Evolutionary conservation across 1,140 invertebrate species (phyloP).

Genomic region (Agrypnia vestita): DNA sequence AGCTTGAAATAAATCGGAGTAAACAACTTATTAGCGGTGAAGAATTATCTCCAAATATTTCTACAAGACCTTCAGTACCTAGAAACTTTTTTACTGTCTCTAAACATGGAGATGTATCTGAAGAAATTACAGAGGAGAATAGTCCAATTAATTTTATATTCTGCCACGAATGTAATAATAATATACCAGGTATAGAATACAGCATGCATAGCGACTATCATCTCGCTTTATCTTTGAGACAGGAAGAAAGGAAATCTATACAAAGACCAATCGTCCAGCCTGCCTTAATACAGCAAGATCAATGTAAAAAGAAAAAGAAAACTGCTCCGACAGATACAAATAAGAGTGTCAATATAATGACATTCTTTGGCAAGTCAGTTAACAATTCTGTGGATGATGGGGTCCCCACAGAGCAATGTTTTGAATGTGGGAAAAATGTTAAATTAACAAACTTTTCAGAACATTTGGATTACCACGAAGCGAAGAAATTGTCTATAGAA

Average conservation of each 20-base stretch:
- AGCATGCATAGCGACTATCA: constrained; percentile 77
- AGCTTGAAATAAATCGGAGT: constrained; percentile 70
- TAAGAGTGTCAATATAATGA: constrained; percentile 52
- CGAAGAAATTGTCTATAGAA: constrained; percentile 77
- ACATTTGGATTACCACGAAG: constrained; percentile 83
- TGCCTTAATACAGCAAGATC: constrained; percentile 36
- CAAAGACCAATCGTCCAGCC: constrained; percentile 20
- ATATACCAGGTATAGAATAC: constrained; percentile 67
- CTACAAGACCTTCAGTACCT: constrained; percentile 16
- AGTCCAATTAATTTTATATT: constrained; percentile 21
- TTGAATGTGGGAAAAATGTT: constrained; percentile 77
- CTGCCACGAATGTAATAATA: constrained; percentile 74
- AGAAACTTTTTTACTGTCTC: constrained; percentile 37
- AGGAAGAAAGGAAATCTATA: constrained; percentile 69
- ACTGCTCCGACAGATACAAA: constrained; percentile 5
- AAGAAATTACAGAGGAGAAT: constrained; percentile 21
- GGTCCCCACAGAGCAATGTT: constrained; percentile 70
- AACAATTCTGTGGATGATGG: constrained; percentile 23
- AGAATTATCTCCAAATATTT: constrained; percentile 43
- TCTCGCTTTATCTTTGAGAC: constrained; percentile 74
- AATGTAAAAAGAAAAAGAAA: constrained; percentile 56
- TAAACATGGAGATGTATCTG: constrained; percentile 10
- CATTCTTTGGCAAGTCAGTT: constrained; percentile 63
- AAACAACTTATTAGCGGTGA: constrained; percentile 68
- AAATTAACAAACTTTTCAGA: constrained; percentile 73